Conservation (phyloP, 2,797 vertebrate genomes). For the Novumbra hubbsi region DNA sequence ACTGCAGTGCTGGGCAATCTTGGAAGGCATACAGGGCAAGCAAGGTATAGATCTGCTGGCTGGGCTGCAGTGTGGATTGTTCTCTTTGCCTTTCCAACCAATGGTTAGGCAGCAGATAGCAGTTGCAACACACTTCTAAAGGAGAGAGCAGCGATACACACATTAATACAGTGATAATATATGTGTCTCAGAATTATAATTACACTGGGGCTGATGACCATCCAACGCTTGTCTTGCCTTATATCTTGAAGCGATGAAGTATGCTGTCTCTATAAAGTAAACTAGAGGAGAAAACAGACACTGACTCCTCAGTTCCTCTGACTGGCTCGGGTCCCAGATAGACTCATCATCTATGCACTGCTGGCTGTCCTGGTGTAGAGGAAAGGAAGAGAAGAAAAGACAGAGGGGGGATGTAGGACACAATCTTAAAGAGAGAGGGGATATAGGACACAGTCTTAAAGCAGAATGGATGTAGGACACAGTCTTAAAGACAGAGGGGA, state of each 20-base stretch:
- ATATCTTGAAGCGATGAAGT: background rate
- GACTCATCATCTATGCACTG: conserved; percentile 29
- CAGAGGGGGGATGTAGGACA: no score
- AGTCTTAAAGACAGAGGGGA: background rate
- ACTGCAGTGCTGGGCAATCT: no score
- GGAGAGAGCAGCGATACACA: background rate
- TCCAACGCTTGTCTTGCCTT: background rate
- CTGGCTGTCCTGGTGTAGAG: conserved; percentile 31
- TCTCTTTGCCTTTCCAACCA: background rate
- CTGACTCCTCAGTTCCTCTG: background rate
- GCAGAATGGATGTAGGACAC: background rate
- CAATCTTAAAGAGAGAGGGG: background rate
- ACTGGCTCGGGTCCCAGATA: conserved; percentile 25
- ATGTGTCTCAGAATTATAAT: background rate
- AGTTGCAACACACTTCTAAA: background rate
- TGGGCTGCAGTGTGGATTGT: conserved; percentile 2
- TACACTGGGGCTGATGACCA: background rate
- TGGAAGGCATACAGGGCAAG: no score
- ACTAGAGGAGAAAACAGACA: background rate
- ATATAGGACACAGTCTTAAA: conserved; percentile 38
- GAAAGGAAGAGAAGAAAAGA: conserved; percentile 4
- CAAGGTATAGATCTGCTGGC: background rate
- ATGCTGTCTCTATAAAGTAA: background rate
- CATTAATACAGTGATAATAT: background rate
- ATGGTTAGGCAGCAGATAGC: conserved; percentile 1